Conservation (phyloP, 2,888 invertebrate species). For the Caenorhabditis plicata region DNA sequence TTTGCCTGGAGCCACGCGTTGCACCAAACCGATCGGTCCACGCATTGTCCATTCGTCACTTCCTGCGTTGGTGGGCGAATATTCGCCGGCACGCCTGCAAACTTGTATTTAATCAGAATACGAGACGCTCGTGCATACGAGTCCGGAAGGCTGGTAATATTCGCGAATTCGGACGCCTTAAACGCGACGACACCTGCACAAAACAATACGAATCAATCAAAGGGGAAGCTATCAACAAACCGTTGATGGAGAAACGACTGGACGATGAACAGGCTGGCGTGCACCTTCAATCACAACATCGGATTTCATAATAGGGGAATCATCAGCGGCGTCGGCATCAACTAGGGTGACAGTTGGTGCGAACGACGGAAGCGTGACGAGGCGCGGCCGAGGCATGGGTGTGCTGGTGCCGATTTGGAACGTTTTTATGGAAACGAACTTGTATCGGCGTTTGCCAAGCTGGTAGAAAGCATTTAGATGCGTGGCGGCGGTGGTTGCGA, state of each 20-base stretch:
- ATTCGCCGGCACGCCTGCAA: background rate
- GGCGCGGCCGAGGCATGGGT: background rate
- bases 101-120: too few relatives aligned
- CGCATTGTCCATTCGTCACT: constrained; percentile 6
- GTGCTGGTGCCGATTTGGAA: constrained; percentile 17
- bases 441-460: constrained; percentile 29
- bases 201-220: too few relatives aligned
- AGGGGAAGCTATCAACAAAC: too few relatives aligned
- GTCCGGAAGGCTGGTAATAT: background rate
- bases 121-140: too few relatives aligned
- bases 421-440: constrained; percentile 29
- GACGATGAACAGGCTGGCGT: constrained; percentile 5
- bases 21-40: constrained; percentile 58
- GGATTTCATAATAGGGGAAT: too few relatives aligned
- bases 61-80: background rate
- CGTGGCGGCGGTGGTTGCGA: constrained; percentile 17
- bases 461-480: constrained; percentile 25
- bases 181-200: too few relatives aligned
- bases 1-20: constrained; percentile 50
- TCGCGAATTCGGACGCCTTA: constrained; percentile 2
- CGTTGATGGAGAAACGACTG: too few relatives aligned
- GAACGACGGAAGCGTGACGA: constrained; percentile 1
- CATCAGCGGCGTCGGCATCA: background rate
- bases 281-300: background rate
- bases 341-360: background rate